Conservation (phyloP, 92 coral and sea anemone genomes). For the Palythoa grandis region DNA sequence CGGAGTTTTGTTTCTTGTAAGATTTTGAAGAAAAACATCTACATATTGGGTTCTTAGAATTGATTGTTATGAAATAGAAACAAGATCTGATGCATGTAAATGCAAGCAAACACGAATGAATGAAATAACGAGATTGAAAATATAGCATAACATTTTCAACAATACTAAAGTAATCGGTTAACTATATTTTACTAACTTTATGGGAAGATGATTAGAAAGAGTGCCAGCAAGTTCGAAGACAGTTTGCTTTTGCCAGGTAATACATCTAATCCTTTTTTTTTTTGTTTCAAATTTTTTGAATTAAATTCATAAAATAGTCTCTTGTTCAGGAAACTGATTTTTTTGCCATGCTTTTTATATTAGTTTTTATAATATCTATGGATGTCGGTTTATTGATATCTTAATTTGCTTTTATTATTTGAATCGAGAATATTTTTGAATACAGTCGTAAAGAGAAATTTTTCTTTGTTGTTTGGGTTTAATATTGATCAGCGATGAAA, state of each 20-base stretch:
- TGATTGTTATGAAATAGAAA: constrained; percentile 25
- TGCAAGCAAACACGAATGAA: constrained; percentile 35
- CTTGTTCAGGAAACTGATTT: constrained; percentile 18
- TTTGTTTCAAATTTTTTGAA: constrained; percentile 38
- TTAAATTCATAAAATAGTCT: constrained; percentile 15
- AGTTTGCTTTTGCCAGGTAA: background rate
- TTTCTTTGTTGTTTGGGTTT: constrained; percentile 23
- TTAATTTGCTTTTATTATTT: constrained; percentile 33
- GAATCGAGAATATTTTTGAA: constrained; percentile 13
- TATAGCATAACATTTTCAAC: background rate
- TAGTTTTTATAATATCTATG: constrained; percentile 25
- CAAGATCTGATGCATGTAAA: constrained; percentile 1
- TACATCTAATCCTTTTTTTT: background rate
- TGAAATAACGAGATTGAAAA: constrained; percentile 4
- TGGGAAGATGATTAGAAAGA: too few species aligned
- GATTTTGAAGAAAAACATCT: background rate
- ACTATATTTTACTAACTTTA: too few species aligned
- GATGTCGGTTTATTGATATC: constrained; percentile 38
- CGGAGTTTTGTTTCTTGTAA: background rate
- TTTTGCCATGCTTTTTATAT: background rate
- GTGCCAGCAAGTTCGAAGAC: background rate
- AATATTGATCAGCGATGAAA: background rate
- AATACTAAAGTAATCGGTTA: too few species aligned
- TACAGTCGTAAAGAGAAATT: background rate
- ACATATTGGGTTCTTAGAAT: background rate